Conservation (phyloP, 2,797 vertebrate genomes). For the Lithobates sylvaticus region DNA sequence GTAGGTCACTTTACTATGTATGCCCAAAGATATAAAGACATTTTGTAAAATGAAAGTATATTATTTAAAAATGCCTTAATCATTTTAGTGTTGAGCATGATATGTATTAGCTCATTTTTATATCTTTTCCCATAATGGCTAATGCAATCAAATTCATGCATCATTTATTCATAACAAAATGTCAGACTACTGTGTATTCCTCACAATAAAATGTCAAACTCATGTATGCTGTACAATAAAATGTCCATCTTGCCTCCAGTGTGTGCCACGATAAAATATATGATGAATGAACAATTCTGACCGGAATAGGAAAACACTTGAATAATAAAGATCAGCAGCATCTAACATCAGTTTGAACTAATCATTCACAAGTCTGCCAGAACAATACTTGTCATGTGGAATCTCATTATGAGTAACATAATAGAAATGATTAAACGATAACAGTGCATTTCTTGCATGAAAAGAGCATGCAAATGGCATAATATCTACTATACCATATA, state of each 20-base stretch:
- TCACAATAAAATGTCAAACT: slow-evolving; percentile 41
- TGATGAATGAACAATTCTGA: slow-evolving; percentile 10
- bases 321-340: slow-evolving; percentile 3
- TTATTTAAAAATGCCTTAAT: neutral
- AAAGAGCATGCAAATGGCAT: slow-evolving; percentile 4
- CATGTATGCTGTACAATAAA: slow-evolving; percentile 29
- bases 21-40: neutral
- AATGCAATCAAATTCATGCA: slow-evolving; percentile 20
- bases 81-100: slow-evolving; percentile 21
- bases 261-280: slow-evolving; percentile 16
- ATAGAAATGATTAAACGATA: slow-evolving; percentile 28
- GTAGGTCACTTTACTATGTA: no score
- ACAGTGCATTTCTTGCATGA: slow-evolving; percentile 4
- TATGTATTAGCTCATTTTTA: slow-evolving; percentile 8
- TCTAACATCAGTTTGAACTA: slow-evolving; percentile 11
- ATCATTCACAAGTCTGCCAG: slow-evolving; percentile 22
- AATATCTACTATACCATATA: neutral
- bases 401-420: slow-evolving; percentile 7
- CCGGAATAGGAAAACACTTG: slow-evolving; percentile 3
- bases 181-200: neutral
- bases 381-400: slow-evolving; percentile 8
- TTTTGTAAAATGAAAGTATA: neutral
- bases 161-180: slow-evolving; percentile 42
- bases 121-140: neutral
- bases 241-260: slow-evolving; percentile 13